These are phyloP conservation scores for Zygothrica quintamaculata DNA, from an alignment of 2,888 invertebrate species.

Conservation along the genomic window DNA sequence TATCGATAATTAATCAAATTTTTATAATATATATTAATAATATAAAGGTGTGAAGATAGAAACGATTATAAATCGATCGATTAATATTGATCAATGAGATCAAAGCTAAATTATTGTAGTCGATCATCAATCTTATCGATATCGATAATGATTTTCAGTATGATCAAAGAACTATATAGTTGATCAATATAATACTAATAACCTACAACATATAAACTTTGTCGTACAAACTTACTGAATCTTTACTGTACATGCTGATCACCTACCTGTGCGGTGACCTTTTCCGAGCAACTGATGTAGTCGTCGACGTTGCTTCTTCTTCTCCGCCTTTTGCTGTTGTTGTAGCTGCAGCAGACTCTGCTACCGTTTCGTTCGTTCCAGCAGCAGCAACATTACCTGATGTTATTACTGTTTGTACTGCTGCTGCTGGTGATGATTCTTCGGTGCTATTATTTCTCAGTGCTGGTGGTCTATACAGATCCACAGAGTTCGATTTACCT, in stretches of 20 bases:
- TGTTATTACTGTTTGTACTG: conserved; percentile 2
- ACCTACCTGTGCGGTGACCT: conserved; percentile 58
- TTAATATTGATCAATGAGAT: no score
- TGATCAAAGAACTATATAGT: no score
- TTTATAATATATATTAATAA: no score
- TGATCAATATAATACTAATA: no score
- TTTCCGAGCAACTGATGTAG: conserved; percentile 48
- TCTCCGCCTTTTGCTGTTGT: conserved; percentile 22
- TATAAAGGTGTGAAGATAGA: no score
- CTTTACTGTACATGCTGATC: not conserved
- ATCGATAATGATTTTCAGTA: not conserved
- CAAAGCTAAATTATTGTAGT: no score
- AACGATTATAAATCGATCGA: no score
- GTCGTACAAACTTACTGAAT: not conserved
- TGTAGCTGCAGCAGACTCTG: conserved; percentile 36
- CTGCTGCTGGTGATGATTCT: conserved; percentile 22
- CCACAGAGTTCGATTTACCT: conserved; percentile 83
- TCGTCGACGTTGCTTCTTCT: conserved; percentile 36
- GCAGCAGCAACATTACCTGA: not conserved
- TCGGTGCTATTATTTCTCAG: conserved; percentile 81
- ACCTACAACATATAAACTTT: not conserved
- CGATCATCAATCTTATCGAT: no score
- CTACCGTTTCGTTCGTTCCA: conserved; percentile 38
- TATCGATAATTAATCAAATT: no score
- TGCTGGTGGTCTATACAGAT: conserved; percentile 86